These are phyloP conservation scores for Candidula unifasciata DNA, from an alignment of 2,888 invertebrate species.

Conservation along the genomic window DNA sequence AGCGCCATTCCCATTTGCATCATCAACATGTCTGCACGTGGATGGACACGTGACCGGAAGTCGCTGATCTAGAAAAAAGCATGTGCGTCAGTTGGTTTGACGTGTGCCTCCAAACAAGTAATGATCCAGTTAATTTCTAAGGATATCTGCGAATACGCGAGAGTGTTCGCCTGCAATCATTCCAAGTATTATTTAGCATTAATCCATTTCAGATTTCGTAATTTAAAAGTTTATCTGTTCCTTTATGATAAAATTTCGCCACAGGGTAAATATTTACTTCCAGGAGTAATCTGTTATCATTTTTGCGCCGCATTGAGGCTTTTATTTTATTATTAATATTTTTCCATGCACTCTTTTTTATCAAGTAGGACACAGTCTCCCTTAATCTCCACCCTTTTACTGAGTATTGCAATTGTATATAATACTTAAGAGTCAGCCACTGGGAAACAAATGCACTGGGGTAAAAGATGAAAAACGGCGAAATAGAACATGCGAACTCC, in stretches of 20 bases:
- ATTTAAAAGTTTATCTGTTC: background rate
- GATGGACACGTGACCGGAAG: background rate
- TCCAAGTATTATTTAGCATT: background rate
- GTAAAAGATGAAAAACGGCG: background rate
- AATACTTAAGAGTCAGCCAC: too few relatives aligned
- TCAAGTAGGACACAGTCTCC: too few relatives aligned
- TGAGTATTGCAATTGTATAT: too few relatives aligned
- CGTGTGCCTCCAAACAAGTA: conserved; percentile 14
- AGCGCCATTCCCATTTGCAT: conserved; percentile 2
- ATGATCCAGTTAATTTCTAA: background rate
- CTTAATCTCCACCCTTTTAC: too few relatives aligned
- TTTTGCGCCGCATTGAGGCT: background rate
- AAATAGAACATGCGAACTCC: background rate
- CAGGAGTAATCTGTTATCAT: background rate
- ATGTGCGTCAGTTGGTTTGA: conserved; percentile 3
- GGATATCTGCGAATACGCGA: background rate
- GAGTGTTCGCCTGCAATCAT: background rate
- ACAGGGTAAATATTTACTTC: background rate
- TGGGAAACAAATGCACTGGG: too few relatives aligned
- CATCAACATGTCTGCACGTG: background rate
- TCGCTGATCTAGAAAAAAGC: background rate
- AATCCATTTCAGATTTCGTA: conserved; percentile 1
- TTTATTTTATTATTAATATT: background rate
- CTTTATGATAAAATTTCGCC: background rate
- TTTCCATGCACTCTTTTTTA: too few relatives aligned